Conservation (phyloP, 2,797 vertebrate genomes). For the Pseudomugil tenellus region DNA sequence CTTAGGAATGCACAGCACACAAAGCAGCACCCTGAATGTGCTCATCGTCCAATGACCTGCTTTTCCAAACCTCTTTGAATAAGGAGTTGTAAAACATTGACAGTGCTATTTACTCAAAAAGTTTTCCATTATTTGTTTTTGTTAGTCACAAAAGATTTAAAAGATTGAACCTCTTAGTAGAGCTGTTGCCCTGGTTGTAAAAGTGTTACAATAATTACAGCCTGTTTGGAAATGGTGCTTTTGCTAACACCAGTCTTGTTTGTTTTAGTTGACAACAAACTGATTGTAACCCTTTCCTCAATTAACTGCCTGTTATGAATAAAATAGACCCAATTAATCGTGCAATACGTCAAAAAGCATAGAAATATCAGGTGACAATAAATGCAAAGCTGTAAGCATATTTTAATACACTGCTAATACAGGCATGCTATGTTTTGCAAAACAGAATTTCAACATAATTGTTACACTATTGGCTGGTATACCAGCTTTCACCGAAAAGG, state of each 20-base stretch:
- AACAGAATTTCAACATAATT: not conserved
- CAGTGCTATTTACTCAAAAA: conserved; percentile 21
- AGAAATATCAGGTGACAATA: conserved; percentile 7
- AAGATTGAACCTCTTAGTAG: conserved; percentile 11
- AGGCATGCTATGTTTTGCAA: not conserved
- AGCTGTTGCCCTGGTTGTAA: not conserved
- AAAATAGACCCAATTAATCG: too few species aligned
- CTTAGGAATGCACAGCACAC: conserved; percentile 56
- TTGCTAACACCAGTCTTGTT: conserved; percentile 20
- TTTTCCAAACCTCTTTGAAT: conserved; percentile 25
- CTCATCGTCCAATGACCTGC: conserved; percentile 29
- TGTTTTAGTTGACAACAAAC: conserved; percentile 39
- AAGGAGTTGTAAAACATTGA: conserved; percentile 58
- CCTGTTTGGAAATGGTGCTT: not conserved
- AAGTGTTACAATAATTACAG: not conserved
- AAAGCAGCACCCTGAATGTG: conserved; percentile 21
- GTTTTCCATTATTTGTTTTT: conserved; percentile 13
- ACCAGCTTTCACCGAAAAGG: too few species aligned
- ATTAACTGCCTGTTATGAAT: conserved; percentile 43
- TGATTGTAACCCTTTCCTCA: conserved; percentile 24
- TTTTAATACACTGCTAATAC: not conserved
- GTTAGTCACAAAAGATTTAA: conserved; percentile 18
- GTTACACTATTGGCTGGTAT: too few species aligned
- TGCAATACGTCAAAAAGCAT: too few species aligned
- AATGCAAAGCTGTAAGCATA: conserved; percentile 8